A percentile compares a stretch with the other conserved stretches of the same genome.
These are phyloP conservation scores for Hirtodrosophila trivittata DNA, from an alignment of 2,888 invertebrate species.

Conservation along the genomic window DNA sequence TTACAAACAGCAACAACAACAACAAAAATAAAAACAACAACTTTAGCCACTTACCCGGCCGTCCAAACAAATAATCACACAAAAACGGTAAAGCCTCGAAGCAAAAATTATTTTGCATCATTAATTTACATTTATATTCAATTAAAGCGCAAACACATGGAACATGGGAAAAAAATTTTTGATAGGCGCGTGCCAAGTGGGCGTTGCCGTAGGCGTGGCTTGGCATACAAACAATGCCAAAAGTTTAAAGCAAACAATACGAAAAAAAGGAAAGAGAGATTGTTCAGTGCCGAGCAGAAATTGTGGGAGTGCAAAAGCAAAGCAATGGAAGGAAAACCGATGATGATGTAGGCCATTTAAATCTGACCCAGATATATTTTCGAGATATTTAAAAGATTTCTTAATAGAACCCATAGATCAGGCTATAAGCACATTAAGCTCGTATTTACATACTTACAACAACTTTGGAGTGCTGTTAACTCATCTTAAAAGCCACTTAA, in stretches of 20 bases:
- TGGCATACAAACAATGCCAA: conserved; percentile 46
- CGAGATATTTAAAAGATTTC: no score
- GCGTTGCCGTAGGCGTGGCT: conserved; percentile 28
- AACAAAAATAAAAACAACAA: conserved; percentile 29
- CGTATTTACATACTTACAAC: no score
- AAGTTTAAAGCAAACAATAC: conserved; percentile 48
- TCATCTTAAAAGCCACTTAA: no score
- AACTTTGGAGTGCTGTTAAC: no score
- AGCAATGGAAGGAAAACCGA: no score
- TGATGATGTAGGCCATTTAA: no score
- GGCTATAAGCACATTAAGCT: no score
- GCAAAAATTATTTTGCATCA: conserved; percentile 78
- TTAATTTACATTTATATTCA: conserved; percentile 80
- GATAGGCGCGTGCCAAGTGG: conserved; percentile 59
- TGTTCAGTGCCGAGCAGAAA: conserved; percentile 33
- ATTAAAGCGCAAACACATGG: conserved; percentile 74
- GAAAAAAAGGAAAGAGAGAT: conserved; percentile 31
- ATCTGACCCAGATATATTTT: no score
- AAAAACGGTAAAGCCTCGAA: conserved; percentile 62
- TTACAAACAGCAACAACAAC: conserved; percentile 45
- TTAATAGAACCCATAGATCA: no score
- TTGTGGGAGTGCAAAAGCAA: background rate
- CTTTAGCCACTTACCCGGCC: conserved; percentile 29
- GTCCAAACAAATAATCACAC: conserved; percentile 46
- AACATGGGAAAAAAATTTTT: conserved; percentile 28